Conservation (phyloP, 2,888 invertebrate genomes). For the Folsomia candida region DNA sequence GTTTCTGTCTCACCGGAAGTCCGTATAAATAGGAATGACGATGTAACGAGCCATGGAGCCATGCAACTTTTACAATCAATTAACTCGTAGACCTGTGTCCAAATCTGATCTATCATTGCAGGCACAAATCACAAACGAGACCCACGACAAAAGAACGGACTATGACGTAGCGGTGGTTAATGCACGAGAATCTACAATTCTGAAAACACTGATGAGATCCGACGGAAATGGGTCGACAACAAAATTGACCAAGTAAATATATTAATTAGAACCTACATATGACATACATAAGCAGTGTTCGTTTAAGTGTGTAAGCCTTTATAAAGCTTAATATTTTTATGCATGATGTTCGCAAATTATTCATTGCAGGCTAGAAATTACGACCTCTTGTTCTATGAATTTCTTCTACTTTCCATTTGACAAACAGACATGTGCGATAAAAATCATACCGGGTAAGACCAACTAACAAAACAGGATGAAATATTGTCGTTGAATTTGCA, state of each 20-base stretch:
- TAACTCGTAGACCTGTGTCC: no score
- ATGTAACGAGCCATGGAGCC: not conserved
- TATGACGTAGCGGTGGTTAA: not conserved
- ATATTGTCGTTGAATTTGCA: no score
- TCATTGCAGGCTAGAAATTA: not conserved
- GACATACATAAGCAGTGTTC: no score
- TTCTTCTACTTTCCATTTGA: conserved; percentile 15
- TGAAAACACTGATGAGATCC: not conserved
- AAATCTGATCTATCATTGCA: not conserved
- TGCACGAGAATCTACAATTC: not conserved
- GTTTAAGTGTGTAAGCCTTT: no score
- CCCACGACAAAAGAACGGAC: not conserved
- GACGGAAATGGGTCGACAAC: not conserved
- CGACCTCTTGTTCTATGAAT: not conserved
- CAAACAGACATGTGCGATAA: not conserved
- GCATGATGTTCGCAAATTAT: not conserved
- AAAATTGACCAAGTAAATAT: not conserved
- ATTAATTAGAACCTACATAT: no score
- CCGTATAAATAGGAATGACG: not conserved
- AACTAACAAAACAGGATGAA: no score
- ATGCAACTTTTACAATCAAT: no score
- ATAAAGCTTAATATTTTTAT: not conserved
- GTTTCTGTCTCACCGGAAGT: not conserved
- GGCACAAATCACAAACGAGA: not conserved
- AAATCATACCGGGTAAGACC: not conserved